phyloP scores from a whole-genome alignment of 2,113 vertebrate genomes.

The Lamprologus tigripictilis region DNA sequence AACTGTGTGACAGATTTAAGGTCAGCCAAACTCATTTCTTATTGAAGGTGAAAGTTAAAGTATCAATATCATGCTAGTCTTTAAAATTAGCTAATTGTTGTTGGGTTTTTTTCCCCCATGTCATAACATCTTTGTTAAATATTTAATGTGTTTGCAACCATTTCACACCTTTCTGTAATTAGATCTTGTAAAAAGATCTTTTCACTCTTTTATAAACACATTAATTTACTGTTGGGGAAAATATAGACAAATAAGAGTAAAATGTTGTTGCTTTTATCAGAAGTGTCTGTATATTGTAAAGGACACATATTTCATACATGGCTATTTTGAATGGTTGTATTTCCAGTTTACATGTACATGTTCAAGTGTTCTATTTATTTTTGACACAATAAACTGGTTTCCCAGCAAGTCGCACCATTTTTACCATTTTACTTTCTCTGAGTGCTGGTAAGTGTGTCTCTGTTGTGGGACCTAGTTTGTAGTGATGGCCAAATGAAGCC shows the following conservation, averaged over 20 bases:
- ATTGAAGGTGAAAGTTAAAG: neutral
- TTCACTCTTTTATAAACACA: neutral
- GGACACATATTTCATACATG: neutral
- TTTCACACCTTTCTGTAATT: neutral
- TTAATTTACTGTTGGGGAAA: neutral
- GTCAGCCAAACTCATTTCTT: neutral
- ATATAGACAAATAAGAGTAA: neutral
- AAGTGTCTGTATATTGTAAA: neutral
- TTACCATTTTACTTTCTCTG: neutral
- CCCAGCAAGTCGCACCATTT: neutral
- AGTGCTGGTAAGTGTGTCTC: neutral
- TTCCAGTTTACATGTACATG: neutral
- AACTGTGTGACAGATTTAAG: neutral
- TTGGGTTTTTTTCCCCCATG: neutral
- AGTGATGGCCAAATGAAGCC: neutral
- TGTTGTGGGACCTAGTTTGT: neutral
- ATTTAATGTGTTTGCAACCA: neutral
- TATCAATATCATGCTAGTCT: neutral
- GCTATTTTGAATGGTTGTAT: neutral
- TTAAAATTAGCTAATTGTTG: neutral
- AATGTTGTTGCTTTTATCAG: neutral
- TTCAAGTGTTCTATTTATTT: constrained; percentile 42
- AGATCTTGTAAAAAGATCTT: neutral
- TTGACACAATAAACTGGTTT: constrained; percentile 3
- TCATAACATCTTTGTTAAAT: neutral